Evolutionary conservation across 1,140 invertebrate species (phyloP).

Genomic region (Eurosta solidaginis): DNA sequence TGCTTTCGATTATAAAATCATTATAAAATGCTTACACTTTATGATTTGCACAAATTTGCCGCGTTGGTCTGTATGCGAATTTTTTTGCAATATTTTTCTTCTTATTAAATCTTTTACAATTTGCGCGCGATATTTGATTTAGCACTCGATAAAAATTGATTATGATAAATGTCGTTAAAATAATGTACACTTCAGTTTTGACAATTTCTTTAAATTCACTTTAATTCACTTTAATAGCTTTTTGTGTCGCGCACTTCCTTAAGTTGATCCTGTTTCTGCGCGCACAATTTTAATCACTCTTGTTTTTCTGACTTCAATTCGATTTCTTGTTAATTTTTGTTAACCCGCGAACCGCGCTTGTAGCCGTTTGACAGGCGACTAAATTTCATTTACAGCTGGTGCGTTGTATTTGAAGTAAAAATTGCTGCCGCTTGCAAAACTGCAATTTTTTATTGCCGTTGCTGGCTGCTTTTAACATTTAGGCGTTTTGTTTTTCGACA

Average conservation of each 20-base stretch:
- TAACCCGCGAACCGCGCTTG: constrained; percentile 4
- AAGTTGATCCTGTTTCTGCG: neutral
- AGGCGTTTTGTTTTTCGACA: neutral
- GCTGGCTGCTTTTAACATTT: constrained; percentile 9
- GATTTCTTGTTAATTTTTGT: neutral
- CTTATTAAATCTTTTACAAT: no score
- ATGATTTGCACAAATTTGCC: neutral
- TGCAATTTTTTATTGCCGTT: neutral
- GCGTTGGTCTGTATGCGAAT: neutral
- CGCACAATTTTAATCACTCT: neutral
- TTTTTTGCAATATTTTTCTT: no score
- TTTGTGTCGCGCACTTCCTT: neutral
- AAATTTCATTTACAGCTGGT: constrained; percentile 19
- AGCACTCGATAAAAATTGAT: no score
- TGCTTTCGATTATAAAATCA: neutral
- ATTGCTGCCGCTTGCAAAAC: neutral
- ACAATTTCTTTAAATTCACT: no score
- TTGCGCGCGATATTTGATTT: no score
- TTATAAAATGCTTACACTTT: neutral
- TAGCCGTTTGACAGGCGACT: constrained; percentile 15
- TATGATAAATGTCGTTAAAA: no score
- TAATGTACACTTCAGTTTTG: no score
- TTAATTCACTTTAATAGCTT: no score
- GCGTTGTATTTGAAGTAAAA: constrained; percentile 14
- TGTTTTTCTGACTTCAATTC: neutral